phyloP scores from a whole-genome alignment of 1,140 invertebrate genomes.

The Drosophila subpulchrella region DNA sequence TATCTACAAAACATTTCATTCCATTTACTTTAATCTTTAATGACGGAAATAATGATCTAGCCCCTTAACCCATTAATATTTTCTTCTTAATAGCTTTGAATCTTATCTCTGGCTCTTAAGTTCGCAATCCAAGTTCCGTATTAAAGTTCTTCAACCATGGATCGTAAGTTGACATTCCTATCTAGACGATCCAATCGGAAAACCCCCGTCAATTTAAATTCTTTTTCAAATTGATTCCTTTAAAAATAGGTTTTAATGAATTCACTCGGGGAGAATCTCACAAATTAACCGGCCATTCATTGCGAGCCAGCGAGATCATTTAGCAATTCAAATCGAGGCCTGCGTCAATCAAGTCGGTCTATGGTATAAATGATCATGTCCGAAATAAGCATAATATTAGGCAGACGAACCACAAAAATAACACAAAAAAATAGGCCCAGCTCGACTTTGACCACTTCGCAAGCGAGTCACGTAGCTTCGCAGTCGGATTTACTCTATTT shows the following conservation, averaged over 20 bases:
- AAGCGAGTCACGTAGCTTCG: slow-evolving; percentile 49
- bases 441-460: slow-evolving; percentile 1
- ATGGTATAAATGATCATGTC: slow-evolving; percentile 37
- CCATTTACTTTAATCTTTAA: slow-evolving; percentile 16
- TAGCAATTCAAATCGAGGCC: slow-evolving; percentile 71
- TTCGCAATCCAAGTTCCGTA: slow-evolving; percentile 11
- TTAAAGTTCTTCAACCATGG: slow-evolving; percentile 4
- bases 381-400: slow-evolving; percentile 51
- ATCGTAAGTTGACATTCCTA: slow-evolving; percentile 2
- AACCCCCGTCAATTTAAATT: slow-evolving; percentile 46
- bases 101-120: slow-evolving; percentile 1
- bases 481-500: slow-evolving; percentile 43
- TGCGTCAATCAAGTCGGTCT: slow-evolving; percentile 63
- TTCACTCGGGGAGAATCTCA: slow-evolving; percentile 58
- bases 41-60: too few relatives aligned
- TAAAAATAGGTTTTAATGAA: slow-evolving; percentile 69
- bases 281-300: slow-evolving; percentile 66
- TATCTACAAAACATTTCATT: background rate
- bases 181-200: background rate
- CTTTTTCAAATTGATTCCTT: slow-evolving; percentile 38
- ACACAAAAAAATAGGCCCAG: slow-evolving; percentile 20
- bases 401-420: slow-evolving; percentile 22
- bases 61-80: background rate
- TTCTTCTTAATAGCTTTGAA: background rate
- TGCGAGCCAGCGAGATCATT: slow-evolving; percentile 46